Evolutionary conservation across 2,113 vertebrate species (phyloP).

Genomic region (Mionectes macconnelli): DNA sequence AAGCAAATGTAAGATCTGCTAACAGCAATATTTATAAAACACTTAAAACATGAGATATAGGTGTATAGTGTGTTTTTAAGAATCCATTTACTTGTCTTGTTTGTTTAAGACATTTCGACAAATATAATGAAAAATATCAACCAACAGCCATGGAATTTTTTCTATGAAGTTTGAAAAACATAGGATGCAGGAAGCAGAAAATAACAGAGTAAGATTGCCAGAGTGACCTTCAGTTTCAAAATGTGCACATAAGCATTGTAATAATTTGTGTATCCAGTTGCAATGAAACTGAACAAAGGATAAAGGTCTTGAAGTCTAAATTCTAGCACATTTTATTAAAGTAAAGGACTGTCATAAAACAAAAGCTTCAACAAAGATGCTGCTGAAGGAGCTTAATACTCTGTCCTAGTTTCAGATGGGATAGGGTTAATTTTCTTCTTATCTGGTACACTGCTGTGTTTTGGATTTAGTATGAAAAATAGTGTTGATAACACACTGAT

Average conservation of each 20-base stretch:
- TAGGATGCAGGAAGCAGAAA: neutral
- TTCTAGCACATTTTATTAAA: neutral
- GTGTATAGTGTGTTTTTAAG: neutral
- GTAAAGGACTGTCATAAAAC: neutral
- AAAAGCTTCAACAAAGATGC: neutral
- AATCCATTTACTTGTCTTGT: neutral
- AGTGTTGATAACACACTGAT: neutral
- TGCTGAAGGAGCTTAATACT: neutral
- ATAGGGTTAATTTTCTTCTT: neutral
- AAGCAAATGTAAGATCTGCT: neutral
- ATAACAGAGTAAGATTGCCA: neutral
- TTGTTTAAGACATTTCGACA: neutral
- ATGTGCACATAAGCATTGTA: neutral
- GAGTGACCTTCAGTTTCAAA: neutral
- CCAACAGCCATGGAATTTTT: neutral
- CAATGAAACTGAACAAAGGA: neutral
- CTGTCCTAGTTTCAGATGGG: neutral
- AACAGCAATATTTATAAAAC: neutral
- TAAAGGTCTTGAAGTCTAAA: neutral
- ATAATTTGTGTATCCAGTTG: neutral
- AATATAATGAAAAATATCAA: neutral
- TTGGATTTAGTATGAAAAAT: neutral
- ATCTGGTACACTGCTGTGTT: neutral
- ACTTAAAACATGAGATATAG: neutral
- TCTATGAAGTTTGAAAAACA: neutral